These are phyloP conservation scores for Acanthosepion esculentum DNA, from an alignment of 2,888 invertebrate species.

Conservation along the genomic window DNA sequence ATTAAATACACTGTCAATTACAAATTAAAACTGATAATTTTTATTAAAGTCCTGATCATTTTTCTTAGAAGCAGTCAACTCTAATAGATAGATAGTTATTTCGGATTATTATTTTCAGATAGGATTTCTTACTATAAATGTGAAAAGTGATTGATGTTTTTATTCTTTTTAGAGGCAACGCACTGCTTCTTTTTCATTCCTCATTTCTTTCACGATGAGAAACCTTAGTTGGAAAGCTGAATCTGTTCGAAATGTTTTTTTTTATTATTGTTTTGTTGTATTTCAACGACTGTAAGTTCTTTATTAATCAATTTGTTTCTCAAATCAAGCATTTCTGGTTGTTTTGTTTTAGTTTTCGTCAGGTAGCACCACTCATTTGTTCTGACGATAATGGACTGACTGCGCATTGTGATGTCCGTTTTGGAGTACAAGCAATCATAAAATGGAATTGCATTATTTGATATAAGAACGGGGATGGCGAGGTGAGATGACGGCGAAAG, in stretches of 20 bases:
- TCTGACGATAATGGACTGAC: neutral
- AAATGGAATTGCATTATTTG: slow-evolving; percentile 1
- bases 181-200: no score
- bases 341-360: neutral
- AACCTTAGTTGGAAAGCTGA: no score
- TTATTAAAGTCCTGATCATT: no score
- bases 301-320: neutral
- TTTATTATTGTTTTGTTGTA: neutral
- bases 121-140: no score
- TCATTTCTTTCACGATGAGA: no score
- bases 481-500: neutral
- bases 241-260: neutral
- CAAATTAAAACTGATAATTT: no score
- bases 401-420: slow-evolving; percentile 8
- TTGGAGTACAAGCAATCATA: slow-evolving; percentile 10
- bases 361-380: neutral
- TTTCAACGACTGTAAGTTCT: slow-evolving; percentile 2
- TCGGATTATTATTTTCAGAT: no score
- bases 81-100: no score
- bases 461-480: neutral
- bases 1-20: no score
- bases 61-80: no score
- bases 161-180: no score
- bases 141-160: no score
- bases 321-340: neutral